Base-by-base conservation (phyloP, 2,888 invertebrate genomes). In the Trichopria drosophilae region DNA sequence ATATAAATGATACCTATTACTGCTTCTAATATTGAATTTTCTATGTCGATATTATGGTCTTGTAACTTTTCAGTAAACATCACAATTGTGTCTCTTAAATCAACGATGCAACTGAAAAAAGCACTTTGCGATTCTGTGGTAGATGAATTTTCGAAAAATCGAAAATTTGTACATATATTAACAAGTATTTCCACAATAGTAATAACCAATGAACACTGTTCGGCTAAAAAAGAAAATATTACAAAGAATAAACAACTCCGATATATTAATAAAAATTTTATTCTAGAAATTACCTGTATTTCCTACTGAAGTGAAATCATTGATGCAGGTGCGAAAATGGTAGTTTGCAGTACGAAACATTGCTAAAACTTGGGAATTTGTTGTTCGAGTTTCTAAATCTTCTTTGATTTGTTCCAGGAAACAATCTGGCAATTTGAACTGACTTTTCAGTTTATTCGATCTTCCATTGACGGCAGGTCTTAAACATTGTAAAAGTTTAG, bases 261-360 rank as follows among this genome's bases (percentile, higher is more conserved):
- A n/a, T n/a, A n/a, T n/a, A n/a, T n/a, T n/a, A n/a, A n/a, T n/a
- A n/a, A n/a, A n/a, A n/a, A n/a, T n/a, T n/a, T n/a, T n/a, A n/a
- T n/a, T n/a, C n/a, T n/a, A n/a, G n/a, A n/a, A n/a, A n/a, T n/a
- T 55, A 51, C 55, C 23, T 34, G 22, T 35, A 13, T 23, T 18
- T 13, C 16, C 24, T 32, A 20, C 19, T n/a, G n/a, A 6, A 42
- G 48, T 34, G 0, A 39, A 28, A 46, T 29, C 49, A 28, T 61
- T 51, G 12, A 61, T 19, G 34, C 67, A 66, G 48, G 59, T 53
- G 20, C 65, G 66, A 13, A 73, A 59, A 61, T 72, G 62, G 57
- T 59, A 62, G 26, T 59, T 63, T 6, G 73, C 39, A 12, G 70
- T 68, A 48, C 55, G 62, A 23, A 74, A 53, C 15, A 71, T 65